Base-by-base conservation (phyloP, 1,140 invertebrate species). In the Potamilus streckersoni region DNA sequence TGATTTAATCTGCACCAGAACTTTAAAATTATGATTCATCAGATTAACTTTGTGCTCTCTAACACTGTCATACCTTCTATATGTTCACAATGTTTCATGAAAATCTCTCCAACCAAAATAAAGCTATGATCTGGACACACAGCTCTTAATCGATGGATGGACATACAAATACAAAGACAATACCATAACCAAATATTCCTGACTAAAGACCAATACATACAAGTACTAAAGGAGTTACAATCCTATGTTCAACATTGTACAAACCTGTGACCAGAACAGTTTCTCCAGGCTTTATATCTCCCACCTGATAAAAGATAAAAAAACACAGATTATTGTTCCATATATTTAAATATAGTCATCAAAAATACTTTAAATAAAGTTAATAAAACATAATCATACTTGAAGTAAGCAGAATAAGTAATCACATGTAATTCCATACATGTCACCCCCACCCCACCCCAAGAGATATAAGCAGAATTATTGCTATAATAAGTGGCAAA, bases 191-290 rank as follows among this genome's bases (percentile, higher is more conserved):
- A 49, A 49, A 49, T 49, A 49, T 49, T 49, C 38, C 38, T 49
- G 38, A 49, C 38, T 49, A 0, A 49, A 65, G 14, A 65, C 3
- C 17, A 19, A 27, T 15, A n/a, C n/a, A 12, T 23, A 61, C 59
- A 73, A 70, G n/a, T 27, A 16, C 2, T 38, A 13, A 71, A n/a
- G 15, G 55, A 69, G n/a, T 38, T 6, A 56, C n/a, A 69, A 31
- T 31, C 27, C 59, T 67, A 23, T 58, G 27, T 27, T 56, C n/a
- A 27, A 38, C 69, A 16, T 60, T 14, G 63, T 38, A 62, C 73
- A 70, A 75, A 86, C 85, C 85, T 73, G 89, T 90, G 1, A 90
- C 81, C 19, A 90, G 74, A 15, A 90, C 90, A 65, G 84, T 90
- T 55, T 90, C 87, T 72, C 83, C 82, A 78, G 81, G 27, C 73